Evolutionary conservation across 1,140 invertebrate genomes (phyloP).

Genomic region (Druon quercuslanigerum): DNA sequence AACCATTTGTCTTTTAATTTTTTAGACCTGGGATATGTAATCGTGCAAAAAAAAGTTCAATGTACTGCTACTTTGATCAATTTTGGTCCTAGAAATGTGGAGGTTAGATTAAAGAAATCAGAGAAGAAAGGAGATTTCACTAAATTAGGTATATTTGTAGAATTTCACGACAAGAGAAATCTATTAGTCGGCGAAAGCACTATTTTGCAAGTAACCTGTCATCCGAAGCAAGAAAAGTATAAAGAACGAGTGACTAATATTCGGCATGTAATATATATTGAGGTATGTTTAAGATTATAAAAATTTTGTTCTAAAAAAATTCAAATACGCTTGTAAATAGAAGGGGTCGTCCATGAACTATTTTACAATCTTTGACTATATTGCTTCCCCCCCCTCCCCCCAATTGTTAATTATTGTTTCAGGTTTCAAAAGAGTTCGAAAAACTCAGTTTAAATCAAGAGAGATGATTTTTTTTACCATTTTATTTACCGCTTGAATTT

Average conservation of each 20-base stretch:
- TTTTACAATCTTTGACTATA: no score
- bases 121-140: conserved; percentile 40
- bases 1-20: background rate
- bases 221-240: conserved; percentile 51
- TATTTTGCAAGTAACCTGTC: conserved; percentile 59
- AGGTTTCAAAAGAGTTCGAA: background rate
- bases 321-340: no score
- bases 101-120: conserved; percentile 52
- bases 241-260: conserved; percentile 47
- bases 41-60: conserved; percentile 59
- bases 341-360: no score
- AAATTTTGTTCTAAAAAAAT: background rate
- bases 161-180: conserved; percentile 50
- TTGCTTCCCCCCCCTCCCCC: no score
- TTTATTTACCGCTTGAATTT: no score
- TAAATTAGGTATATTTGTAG: conserved; percentile 56
- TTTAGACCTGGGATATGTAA: conserved; percentile 65
- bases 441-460: background rate
- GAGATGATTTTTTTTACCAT: no score
- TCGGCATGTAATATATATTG: conserved; percentile 56
- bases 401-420: no score
- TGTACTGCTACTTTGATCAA: conserved; percentile 62
- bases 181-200: conserved; percentile 56
- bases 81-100: conserved; percentile 63
- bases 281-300: conserved; percentile 51